Conservation (phyloP, 2,113 vertebrate species). For the Crypturellus undulatus region DNA sequence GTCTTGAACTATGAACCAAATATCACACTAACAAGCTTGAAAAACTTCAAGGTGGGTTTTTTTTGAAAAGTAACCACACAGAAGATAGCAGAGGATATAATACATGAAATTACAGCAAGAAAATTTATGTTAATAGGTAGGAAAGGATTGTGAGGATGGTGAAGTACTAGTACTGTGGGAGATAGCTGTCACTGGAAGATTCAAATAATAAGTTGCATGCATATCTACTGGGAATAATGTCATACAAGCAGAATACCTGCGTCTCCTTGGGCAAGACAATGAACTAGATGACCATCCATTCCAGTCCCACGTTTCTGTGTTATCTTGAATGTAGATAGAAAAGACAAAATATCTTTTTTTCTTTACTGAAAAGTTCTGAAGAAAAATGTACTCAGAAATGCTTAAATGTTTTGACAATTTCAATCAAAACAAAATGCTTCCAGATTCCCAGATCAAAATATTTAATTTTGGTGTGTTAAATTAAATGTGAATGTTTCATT, state of each 20-base stretch:
- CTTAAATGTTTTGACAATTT: constrained; percentile 28
- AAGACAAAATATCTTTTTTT: not conserved
- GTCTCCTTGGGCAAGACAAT: not conserved
- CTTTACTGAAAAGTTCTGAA: not conserved
- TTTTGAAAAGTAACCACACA: rapidly evolving
- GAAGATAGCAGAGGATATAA: not conserved
- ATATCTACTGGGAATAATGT: rapidly evolving
- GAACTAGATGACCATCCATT: not conserved
- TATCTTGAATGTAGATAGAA: not conserved
- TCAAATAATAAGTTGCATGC: not conserved
- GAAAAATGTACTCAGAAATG: not conserved
- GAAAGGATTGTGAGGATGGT: not conserved
- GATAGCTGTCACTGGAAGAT: not conserved
- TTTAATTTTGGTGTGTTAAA: constrained; percentile 59
- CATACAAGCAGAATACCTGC: not conserved
- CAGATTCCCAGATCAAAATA: constrained; percentile 60
- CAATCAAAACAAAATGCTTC: constrained; percentile 49
- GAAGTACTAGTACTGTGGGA: not conserved
- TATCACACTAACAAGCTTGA: too few species aligned
- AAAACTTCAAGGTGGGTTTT: not conserved
- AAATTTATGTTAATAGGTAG: not conserved
- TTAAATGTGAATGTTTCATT: constrained; percentile 57
- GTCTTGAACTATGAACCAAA: not conserved
- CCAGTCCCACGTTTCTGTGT: not conserved
- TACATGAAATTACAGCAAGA: not conserved